These are phyloP conservation scores for Notolabrus celidotus DNA, from an alignment of 2,797 vertebrate genomes.

Conservation along the genomic window DNA sequence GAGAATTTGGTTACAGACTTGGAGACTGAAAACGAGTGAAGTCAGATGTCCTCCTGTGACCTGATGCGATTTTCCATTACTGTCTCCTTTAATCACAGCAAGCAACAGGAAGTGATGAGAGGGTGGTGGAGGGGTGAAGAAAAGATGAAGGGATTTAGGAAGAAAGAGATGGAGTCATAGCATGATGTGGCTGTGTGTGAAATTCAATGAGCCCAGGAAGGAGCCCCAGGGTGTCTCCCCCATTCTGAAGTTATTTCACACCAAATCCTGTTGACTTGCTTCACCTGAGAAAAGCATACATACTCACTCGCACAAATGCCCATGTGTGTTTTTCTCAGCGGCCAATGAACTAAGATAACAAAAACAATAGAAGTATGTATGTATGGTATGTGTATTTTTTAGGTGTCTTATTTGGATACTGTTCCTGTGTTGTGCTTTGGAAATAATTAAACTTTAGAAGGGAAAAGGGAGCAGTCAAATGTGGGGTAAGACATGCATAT, in stretches of 20 bases:
- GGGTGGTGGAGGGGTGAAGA: slow-evolving; percentile 46
- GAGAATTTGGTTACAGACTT: slow-evolving; percentile 32
- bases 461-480: not conserved
- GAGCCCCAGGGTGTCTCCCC: slow-evolving; percentile 55
- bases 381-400: no score
- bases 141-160: slow-evolving; percentile 67
- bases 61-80: slow-evolving; percentile 74
- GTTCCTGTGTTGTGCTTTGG: no score
- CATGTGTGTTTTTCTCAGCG: slow-evolving; percentile 3
- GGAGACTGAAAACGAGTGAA: slow-evolving; percentile 51
- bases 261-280: slow-evolving; percentile 47
- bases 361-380: slow-evolving; percentile 3
- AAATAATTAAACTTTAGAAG: no score
- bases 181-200: slow-evolving; percentile 49
- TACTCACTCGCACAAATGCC: slow-evolving; percentile 10
- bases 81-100: slow-evolving; percentile 71
- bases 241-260: slow-evolving; percentile 54
- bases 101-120: slow-evolving; percentile 69
- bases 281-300: slow-evolving; percentile 29
- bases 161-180: slow-evolving; percentile 55
- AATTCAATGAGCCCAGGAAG: slow-evolving; percentile 55
- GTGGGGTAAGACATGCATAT: not conserved
- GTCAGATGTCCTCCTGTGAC: slow-evolving; percentile 66
- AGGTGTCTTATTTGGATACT: no score
- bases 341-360: slow-evolving; percentile 16